phyloP scores from a whole-genome alignment of 2,888 invertebrate species.

The Nephrotoma flavescens region DNA sequence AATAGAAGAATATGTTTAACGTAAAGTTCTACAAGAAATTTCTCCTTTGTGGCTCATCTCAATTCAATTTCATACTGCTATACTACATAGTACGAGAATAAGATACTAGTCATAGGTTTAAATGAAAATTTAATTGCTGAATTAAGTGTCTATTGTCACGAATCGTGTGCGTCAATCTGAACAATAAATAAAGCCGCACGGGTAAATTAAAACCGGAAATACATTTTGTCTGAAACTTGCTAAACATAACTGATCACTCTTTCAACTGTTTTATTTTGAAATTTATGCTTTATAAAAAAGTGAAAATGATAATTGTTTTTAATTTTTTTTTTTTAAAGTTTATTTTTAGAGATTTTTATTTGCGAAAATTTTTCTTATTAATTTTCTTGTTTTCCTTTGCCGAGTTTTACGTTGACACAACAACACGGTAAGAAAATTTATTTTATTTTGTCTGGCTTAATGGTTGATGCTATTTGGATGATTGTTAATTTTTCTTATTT shows the following conservation, averaged over 20 bases:
- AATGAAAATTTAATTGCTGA: background rate
- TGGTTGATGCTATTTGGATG: background rate
- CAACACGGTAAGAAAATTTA: background rate
- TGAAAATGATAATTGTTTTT: background rate
- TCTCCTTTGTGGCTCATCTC: background rate
- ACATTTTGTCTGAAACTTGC: background rate
- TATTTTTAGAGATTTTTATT: background rate
- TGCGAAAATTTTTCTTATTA: background rate
- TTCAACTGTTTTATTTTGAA: background rate
- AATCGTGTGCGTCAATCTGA: background rate
- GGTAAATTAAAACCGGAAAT: background rate
- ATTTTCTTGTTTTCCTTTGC: background rate
- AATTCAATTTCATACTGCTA: too few relatives aligned
- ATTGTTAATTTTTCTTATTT: background rate
- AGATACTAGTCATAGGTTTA: too few relatives aligned
- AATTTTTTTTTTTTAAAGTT: background rate
- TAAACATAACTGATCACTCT: background rate
- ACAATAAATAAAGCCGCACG: background rate
- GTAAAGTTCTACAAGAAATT: background rate
- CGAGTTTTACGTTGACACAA: background rate
- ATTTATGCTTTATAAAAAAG: background rate
- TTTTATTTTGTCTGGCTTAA: background rate
- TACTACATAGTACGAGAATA: too few relatives aligned
- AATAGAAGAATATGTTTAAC: background rate
- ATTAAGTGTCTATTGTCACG: background rate